Evolutionary conservation across 1,140 invertebrate species (phyloP).

Genomic region (Microplitis mediator): DNA sequence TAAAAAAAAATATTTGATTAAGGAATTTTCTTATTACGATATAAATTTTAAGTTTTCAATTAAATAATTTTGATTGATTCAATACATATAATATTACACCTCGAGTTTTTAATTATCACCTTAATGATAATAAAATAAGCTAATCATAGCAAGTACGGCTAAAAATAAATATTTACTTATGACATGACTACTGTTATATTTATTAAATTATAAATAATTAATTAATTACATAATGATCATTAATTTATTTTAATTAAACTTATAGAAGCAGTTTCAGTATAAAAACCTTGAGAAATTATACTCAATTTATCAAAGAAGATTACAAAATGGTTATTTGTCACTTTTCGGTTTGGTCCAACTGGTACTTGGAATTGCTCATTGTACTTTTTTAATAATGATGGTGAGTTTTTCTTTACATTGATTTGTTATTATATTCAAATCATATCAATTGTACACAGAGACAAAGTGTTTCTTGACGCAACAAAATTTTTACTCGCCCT

Average conservation of each 20-base stretch:
- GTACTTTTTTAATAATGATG: constrained; percentile 65
- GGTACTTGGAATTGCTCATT: constrained; percentile 68
- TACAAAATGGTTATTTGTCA: constrained; percentile 78
- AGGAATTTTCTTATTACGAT: too few relatives aligned
- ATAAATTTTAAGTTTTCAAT: too few relatives aligned
- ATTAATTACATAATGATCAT: too few relatives aligned
- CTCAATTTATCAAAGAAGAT: constrained; percentile 73
- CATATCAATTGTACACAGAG: not conserved
- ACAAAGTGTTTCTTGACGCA: too few relatives aligned
- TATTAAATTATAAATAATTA: too few relatives aligned
- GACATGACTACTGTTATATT: constrained; percentile 16
- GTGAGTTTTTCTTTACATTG: constrained; percentile 52
- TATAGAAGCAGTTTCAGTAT: constrained; percentile 75
- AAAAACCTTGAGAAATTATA: constrained; percentile 76
- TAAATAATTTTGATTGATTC: not conserved
- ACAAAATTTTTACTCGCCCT: too few relatives aligned
- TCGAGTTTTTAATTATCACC: constrained; percentile 11
- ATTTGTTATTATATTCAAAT: not conserved
- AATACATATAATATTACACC: constrained; percentile 21
- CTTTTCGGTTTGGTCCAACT: constrained; percentile 75
- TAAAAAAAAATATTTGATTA: too few relatives aligned
- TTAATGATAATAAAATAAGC: constrained; percentile 19
- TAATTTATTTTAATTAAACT: constrained; percentile 30
- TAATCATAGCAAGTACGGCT: not conserved
- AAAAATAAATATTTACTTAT: not conserved